These are phyloP conservation scores for Rhynchopsitta pachyrhyncha DNA, from an alignment of 2,113 vertebrate species.

Conservation along the genomic window DNA sequence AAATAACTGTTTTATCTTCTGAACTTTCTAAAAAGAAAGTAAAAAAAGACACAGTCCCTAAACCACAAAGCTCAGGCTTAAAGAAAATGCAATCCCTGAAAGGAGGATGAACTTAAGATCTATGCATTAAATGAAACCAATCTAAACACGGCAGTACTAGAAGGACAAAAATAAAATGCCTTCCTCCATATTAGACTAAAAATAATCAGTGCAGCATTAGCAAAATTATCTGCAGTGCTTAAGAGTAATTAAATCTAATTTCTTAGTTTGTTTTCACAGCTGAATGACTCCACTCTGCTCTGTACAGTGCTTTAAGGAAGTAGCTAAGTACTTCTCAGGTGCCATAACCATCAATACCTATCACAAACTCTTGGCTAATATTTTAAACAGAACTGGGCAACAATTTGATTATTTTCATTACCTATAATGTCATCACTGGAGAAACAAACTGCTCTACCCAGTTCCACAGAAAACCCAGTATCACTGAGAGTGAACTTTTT, in stretches of 20 bases:
- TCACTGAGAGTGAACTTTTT: not conserved
- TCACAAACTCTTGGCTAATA: not conserved
- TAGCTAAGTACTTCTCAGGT: not conserved
- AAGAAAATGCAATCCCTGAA: not conserved
- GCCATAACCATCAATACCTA: not conserved
- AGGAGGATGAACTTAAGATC: not conserved
- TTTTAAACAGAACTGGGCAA: not conserved
- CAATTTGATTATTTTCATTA: not conserved
- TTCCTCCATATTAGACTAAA: not conserved
- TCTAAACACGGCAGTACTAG: not conserved
- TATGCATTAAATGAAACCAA: not conserved
- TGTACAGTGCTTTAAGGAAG: not conserved
- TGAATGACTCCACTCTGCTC: not conserved
- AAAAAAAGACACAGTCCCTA: not conserved
- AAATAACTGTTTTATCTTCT: not conserved
- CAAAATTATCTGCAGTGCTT: not conserved
- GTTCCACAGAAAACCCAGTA: not conserved
- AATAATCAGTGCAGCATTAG: not conserved
- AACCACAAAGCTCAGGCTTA: not conserved
- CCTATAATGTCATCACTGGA: not conserved
- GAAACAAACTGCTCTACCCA: not conserved
- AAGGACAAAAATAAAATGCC: not conserved
- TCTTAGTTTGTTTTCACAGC: slow-evolving; percentile 26
- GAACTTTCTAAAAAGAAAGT: not conserved
- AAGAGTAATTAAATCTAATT: not conserved